Conservation (phyloP, 2,797 vertebrate genomes). For the Poeciliopsis infans region DNA sequence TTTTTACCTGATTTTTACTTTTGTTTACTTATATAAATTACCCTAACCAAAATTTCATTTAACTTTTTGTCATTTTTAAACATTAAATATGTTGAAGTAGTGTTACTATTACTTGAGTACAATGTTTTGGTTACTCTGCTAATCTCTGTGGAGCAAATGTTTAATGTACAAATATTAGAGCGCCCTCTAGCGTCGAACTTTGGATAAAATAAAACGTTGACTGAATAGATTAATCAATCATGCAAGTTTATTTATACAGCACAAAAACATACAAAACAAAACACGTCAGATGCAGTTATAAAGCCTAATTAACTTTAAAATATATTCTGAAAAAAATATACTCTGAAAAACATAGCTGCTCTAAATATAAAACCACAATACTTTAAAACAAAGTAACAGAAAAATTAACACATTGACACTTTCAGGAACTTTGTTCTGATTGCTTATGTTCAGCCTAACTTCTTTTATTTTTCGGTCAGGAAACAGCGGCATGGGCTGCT, state of each 20-base stretch:
- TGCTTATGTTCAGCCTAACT: neutral
- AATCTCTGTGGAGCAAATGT: neutral
- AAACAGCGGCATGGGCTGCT: conserved; percentile 91
- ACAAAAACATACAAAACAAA: no score
- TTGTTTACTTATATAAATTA: no score
- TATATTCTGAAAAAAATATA: neutral
- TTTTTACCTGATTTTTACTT: no score
- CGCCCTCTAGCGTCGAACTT: conserved; percentile 3
- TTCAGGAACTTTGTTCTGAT: neutral
- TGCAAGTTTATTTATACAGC: no score
- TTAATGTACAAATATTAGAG: neutral
- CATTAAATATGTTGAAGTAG: no score
- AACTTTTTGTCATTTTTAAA: no score
- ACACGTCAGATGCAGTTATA: no score
- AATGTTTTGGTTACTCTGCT: no score
- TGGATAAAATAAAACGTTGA: neutral
- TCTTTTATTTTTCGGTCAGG: conserved; percentile 71
- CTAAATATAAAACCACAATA: neutral
- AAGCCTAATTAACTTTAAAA: neutral
- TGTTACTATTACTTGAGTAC: no score
- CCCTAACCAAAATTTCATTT: no score
- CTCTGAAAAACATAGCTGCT: neutral
- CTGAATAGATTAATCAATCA: neutral
- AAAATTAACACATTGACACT: neutral
- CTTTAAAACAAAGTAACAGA: neutral